A percentile compares a stretch with the other conserved stretches of the same genome.
Conservation (phyloP, 2,797 vertebrate genomes). For the Vireo griseus region DNA sequence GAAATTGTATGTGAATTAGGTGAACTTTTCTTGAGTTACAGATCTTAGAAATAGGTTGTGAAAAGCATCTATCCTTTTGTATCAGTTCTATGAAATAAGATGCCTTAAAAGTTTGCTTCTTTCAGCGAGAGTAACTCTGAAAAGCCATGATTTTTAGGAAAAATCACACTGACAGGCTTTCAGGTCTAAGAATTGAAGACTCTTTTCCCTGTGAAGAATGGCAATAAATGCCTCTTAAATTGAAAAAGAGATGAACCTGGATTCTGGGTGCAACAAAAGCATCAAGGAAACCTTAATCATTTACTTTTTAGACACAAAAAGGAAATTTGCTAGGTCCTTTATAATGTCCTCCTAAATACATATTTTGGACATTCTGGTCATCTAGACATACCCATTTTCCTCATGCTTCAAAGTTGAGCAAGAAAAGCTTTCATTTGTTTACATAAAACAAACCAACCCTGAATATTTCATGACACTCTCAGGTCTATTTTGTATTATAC, state of each 20-base stretch:
- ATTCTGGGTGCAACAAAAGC: neutral
- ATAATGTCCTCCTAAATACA: neutral
- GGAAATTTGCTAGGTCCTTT: neutral
- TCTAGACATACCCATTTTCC: neutral
- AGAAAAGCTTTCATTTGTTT: neutral
- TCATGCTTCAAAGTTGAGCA: neutral
- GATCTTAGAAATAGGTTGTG: neutral
- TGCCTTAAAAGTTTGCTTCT: neutral
- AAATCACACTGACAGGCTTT: constrained; percentile 35
- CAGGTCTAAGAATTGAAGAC: neutral
- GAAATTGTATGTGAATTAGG: neutral
- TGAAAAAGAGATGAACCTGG: neutral
- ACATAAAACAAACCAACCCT: neutral
- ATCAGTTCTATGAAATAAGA: neutral
- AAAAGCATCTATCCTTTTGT: constrained; percentile 14
- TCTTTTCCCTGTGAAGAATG: constrained; percentile 9
- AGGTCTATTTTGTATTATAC: neutral
- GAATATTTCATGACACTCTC: neutral
- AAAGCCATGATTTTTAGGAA: constrained; percentile 39
- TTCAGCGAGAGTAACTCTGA: constrained; percentile 11
- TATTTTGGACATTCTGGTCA: neutral
- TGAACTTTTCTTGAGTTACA: neutral
- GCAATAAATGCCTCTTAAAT: neutral
- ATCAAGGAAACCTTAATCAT: neutral
- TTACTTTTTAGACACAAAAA: neutral